A percentile compares a stretch with the other conserved stretches of the same genome.
Evolutionary conservation across 2,113 vertebrate species (phyloP).

Genomic region (Acrocephalus arundinaceus): DNA sequence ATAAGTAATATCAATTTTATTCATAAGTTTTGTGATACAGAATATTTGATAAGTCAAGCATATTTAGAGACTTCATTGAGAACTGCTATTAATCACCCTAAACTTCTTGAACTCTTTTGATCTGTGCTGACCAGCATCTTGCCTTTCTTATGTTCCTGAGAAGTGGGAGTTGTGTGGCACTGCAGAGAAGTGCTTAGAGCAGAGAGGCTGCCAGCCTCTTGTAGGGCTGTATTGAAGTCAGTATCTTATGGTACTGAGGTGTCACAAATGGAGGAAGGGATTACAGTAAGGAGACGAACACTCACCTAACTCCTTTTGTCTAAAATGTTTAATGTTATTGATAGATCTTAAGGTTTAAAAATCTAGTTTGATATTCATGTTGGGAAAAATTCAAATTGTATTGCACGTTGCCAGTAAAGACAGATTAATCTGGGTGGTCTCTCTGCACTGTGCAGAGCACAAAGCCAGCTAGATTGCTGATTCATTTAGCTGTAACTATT

Average conservation of each 20-base stretch:
- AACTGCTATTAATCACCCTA: background rate
- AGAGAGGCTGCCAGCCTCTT: background rate
- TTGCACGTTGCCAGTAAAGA: background rate
- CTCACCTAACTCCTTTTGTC: background rate
- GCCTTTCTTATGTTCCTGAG: background rate
- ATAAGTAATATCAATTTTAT: background rate
- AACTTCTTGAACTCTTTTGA: background rate
- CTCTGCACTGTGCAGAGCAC: background rate
- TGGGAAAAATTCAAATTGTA: background rate
- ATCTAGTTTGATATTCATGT: background rate
- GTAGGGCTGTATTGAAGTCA: background rate
- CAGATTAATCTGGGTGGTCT: background rate
- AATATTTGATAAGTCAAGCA: background rate
- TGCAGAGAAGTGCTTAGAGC: background rate
- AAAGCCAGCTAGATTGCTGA: background rate
- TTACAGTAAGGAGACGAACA: background rate
- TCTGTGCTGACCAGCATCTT: background rate
- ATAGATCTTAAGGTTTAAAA: background rate
- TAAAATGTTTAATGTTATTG: background rate
- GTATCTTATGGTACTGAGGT: background rate
- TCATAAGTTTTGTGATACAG: background rate
- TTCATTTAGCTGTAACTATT: background rate
- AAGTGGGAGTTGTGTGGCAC: background rate
- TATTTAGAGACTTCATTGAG: background rate
- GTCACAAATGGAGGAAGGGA: background rate